phyloP scores from a whole-genome alignment of 1,140 invertebrate species.

The Drosophila sturtevanti region DNA sequence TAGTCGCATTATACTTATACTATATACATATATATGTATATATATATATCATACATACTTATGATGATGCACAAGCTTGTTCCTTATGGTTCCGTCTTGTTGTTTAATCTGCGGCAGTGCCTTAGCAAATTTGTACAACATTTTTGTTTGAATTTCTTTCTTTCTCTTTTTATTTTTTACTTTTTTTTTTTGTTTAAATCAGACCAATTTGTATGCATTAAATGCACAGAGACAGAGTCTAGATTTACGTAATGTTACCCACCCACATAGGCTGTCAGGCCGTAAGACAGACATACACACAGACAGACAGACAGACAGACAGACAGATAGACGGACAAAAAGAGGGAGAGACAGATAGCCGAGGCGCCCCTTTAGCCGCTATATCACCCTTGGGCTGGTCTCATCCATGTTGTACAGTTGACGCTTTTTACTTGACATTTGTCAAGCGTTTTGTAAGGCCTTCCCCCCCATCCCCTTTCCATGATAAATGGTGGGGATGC shows the following conservation, averaged over 20 bases:
- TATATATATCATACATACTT: not conserved
- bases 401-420: constrained; percentile 52
- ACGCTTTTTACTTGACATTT: constrained; percentile 71
- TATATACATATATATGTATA: not conserved
- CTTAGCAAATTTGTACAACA: constrained; percentile 52
- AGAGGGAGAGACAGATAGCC: not conserved
- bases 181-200: constrained; percentile 50
- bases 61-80: constrained; percentile 46
- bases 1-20: constrained; percentile 38
- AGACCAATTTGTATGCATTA: constrained; percentile 78
- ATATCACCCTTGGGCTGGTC: constrained; percentile 50
- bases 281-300: constrained; percentile 23
- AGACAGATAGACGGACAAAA: constrained; percentile 4
- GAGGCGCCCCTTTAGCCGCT: not conserved
- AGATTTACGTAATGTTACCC: constrained; percentile 74
- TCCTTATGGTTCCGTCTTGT: constrained; percentile 20
- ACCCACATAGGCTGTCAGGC: constrained; percentile 38
- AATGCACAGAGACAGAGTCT: constrained; percentile 61
- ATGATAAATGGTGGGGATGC: not conserved
- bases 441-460: constrained; percentile 40
- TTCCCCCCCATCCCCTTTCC: constrained; percentile 19
- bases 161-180: not conserved
- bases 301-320: constrained; percentile 14
- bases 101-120: constrained; percentile 55
- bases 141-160: constrained; percentile 34